Conservation (phyloP, 2,797 vertebrate genomes). For the Characodon lateralis region DNA sequence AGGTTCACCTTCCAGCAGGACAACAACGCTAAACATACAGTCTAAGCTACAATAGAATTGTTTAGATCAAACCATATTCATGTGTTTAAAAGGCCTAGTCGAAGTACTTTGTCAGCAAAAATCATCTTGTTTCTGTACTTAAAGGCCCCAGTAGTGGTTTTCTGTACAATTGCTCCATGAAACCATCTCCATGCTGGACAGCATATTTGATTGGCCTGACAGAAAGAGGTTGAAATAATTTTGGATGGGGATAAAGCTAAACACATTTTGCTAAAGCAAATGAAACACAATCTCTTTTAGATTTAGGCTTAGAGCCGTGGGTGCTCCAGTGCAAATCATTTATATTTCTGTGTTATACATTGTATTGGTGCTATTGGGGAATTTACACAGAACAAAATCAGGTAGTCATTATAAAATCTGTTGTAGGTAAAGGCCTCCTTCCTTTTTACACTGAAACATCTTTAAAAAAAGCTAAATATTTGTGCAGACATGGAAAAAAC, state of each 20-base stretch:
- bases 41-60: neutral
- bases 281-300: neutral
- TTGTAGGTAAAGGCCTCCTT: conserved; percentile 25
- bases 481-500: conserved; percentile 22
- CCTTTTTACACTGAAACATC: conserved; percentile 13
- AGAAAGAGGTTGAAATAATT: neutral
- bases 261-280: neutral
- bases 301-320: neutral
- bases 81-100: neutral
- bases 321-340: conserved; percentile 30
- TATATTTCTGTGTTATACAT: conserved; percentile 11
- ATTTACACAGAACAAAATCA: conserved; percentile 28
- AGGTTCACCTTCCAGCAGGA: no score
- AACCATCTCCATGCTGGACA: neutral
- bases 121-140: neutral
- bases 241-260: neutral
- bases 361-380: conserved; percentile 9
- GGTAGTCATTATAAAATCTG: conserved; percentile 38
- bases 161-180: neutral
- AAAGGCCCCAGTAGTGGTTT: neutral
- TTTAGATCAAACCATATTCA: neutral
- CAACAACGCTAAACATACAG: no score
- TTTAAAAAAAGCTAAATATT: conserved; percentile 17
- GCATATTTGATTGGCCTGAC: neutral
- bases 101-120: neutral